These are phyloP conservation scores for Chesias legatella DNA, from an alignment of 2,888 invertebrate genomes.

Conservation along the genomic window DNA sequence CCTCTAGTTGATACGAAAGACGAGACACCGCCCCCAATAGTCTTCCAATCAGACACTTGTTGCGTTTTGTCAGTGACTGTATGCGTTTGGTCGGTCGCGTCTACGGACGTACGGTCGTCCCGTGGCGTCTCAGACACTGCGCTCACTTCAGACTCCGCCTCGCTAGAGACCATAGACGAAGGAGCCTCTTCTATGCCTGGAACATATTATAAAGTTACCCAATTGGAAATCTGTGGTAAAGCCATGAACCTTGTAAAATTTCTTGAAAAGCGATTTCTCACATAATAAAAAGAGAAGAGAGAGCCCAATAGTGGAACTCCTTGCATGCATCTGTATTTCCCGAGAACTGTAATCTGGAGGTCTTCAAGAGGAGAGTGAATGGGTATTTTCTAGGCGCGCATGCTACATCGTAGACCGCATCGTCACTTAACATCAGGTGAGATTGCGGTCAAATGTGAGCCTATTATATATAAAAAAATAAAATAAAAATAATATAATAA, in stretches of 20 bases:
- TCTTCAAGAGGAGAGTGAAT: no score
- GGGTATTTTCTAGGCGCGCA: no score
- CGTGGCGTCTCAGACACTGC: slow-evolving; percentile 54
- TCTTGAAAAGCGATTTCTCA: no score
- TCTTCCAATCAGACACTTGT: slow-evolving; percentile 50
- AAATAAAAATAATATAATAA: no score
- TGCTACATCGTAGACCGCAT: no score
- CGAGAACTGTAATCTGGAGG: no score
- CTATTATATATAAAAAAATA: neutral
- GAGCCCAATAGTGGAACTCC: no score
- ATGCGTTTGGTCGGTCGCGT: slow-evolving; percentile 34
- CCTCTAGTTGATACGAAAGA: slow-evolving; percentile 63
- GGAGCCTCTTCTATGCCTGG: slow-evolving; percentile 69
- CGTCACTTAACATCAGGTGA: no score
- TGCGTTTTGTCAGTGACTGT: slow-evolving; percentile 42
- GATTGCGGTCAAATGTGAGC: no score
- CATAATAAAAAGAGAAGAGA: no score
- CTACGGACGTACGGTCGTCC: slow-evolving; percentile 38
- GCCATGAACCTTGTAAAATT: no score
- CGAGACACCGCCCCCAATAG: slow-evolving; percentile 43
- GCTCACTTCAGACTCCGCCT: slow-evolving; percentile 70
- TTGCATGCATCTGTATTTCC: no score
- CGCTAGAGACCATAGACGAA: slow-evolving; percentile 72
- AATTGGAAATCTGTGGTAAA: slow-evolving; percentile 1
- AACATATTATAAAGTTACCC: slow-evolving; percentile 21